Conservation (phyloP, 2,888 invertebrate species). For the Osmoderma eremita region DNA sequence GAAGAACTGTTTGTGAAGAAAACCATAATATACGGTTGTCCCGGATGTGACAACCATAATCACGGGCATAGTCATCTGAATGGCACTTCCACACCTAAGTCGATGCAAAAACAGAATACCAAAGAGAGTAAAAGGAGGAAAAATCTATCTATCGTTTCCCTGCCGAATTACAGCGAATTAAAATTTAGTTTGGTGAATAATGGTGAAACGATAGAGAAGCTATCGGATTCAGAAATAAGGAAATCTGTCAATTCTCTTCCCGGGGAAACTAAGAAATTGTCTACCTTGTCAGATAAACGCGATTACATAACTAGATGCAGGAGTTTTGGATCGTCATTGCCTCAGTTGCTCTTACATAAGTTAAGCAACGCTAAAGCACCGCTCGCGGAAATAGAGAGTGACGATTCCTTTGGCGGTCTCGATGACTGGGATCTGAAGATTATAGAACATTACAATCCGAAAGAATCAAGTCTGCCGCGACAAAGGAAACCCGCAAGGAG, state of each 20-base stretch:
- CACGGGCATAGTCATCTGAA: constrained; percentile 41
- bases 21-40: constrained; percentile 60
- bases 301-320: constrained; percentile 63
- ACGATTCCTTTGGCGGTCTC: constrained; percentile 64
- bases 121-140: constrained; percentile 60
- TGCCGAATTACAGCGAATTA: constrained; percentile 67
- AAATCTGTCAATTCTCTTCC: constrained; percentile 56
- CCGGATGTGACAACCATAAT: constrained; percentile 55
- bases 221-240: constrained; percentile 50
- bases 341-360: constrained; percentile 62
- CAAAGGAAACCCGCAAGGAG: constrained; percentile 50
- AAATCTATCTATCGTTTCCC: constrained; percentile 66
- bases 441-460: constrained; percentile 63
- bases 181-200: constrained; percentile 59
- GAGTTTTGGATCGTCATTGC: constrained; percentile 64
- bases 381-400: constrained; percentile 61
- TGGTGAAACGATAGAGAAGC: constrained; percentile 50
- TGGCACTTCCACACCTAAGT: constrained; percentile 39
- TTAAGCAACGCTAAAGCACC: constrained; percentile 57
- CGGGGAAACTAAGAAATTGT: constrained; percentile 50
- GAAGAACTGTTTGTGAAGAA: constrained; percentile 61
- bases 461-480: constrained; percentile 61
- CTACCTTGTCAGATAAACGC: constrained; percentile 38
- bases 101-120: constrained; percentile 43
- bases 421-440: constrained; percentile 66